Conservation (phyloP, 2,888 invertebrate genomes). For the Isotomurus palustris region DNA sequence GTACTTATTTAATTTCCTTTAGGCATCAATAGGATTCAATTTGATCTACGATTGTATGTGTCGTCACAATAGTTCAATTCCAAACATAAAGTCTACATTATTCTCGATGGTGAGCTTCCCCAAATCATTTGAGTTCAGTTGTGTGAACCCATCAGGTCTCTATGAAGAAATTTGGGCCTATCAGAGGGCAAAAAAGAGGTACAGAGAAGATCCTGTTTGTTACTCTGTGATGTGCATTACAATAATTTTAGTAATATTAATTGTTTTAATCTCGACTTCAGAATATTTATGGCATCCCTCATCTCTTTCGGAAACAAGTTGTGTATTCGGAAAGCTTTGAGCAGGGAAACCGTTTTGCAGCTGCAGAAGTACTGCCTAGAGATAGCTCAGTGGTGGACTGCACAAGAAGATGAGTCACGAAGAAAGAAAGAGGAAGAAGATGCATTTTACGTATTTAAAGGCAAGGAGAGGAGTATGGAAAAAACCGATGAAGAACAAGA, state of each 20-base stretch:
- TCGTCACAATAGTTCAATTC: conserved; percentile 4
- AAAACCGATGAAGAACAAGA: conserved; percentile 41
- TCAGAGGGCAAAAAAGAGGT: conserved; percentile 32
- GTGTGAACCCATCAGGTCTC: conserved; percentile 28
- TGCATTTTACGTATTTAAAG: conserved; percentile 49
- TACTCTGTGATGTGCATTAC: neutral
- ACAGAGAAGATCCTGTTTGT: neutral
- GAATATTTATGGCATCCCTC: conserved; percentile 65
- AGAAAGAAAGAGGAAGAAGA: conserved; percentile 66
- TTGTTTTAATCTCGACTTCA: conserved; percentile 47
- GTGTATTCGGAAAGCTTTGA: conserved; percentile 52
- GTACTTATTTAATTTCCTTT: conserved; percentile 5
- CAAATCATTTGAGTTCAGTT: conserved; percentile 17
- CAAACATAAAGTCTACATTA: conserved; percentile 11
- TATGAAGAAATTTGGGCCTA: conserved; percentile 27
- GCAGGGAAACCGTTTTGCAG: conserved; percentile 49
- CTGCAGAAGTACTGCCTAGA: conserved; percentile 56
- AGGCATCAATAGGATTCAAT: conserved; percentile 34
- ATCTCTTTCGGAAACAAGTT: conserved; percentile 65
- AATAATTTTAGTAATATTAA: neutral
- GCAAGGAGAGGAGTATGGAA: conserved; percentile 35
- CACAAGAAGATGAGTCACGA: conserved; percentile 62
- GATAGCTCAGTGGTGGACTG: conserved; percentile 69
- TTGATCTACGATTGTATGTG: conserved; percentile 28
- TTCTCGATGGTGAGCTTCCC: conserved; percentile 29